A percentile compares a stretch with the other conserved stretches of the same genome.
These are phyloP conservation scores for Carpatolechia fugitivella DNA, from an alignment of 2,888 invertebrate genomes.

Conservation along the genomic window DNA sequence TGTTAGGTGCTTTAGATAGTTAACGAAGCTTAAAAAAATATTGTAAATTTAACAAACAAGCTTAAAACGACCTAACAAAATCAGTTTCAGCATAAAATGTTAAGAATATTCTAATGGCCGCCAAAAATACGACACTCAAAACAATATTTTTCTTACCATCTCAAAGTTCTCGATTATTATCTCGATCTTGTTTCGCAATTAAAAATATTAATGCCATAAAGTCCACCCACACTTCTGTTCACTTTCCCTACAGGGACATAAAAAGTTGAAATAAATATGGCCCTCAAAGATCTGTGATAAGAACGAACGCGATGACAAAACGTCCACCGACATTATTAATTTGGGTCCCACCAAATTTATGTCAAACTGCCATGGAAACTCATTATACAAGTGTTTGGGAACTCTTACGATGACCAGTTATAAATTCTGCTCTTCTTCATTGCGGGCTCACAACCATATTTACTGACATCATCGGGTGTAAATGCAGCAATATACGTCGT, in stretches of 20 bases:
- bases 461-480: no score
- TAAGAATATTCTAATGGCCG: not conserved
- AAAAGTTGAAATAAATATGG: conserved; percentile 33
- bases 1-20: no score
- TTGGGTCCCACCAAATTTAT: conserved; percentile 57
- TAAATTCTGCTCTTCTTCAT: not conserved
- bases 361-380: conserved; percentile 35
- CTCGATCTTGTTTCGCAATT: conserved; percentile 13
- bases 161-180: not conserved
- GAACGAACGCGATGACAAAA: conserved; percentile 47
- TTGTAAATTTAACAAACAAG: no score
- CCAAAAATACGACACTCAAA: not conserved
- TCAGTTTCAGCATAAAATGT: no score
- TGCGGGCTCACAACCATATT: not conserved
- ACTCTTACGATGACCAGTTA: no score
- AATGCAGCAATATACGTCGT: not conserved
- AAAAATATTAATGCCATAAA: conserved; percentile 29
- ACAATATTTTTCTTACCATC: not conserved
- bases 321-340: conserved; percentile 44
- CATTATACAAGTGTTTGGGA: not conserved
- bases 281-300: conserved; percentile 28
- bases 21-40: no score
- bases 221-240: conserved; percentile 29
- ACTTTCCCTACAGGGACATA: conserved; percentile 17
- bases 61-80: no score